Conservation (phyloP, 1,140 invertebrate species). For the Aleiodes sp. region DNA sequence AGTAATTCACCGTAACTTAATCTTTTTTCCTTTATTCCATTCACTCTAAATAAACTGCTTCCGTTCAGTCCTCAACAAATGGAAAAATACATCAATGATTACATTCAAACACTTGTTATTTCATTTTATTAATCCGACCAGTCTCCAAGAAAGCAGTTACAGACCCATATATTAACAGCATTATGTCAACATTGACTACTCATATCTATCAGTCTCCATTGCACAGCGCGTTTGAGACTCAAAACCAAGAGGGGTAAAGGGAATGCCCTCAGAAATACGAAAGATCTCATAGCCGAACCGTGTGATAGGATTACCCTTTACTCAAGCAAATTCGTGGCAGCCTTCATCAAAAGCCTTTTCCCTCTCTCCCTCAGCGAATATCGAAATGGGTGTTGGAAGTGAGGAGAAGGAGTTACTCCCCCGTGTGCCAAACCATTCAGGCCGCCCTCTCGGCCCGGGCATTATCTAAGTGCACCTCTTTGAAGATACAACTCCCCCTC, state of each 20-base stretch:
- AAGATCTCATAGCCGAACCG: constrained; percentile 63
- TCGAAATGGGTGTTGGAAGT: constrained; percentile 12
- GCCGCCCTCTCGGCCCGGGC: constrained; percentile 43
- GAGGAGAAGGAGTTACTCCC: constrained; percentile 25
- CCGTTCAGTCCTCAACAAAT: not conserved
- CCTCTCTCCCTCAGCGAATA: not conserved
- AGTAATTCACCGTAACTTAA: constrained; percentile 20
- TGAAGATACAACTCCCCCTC: no score
- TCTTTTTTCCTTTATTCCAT: not conserved
- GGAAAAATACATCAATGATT: not conserved
- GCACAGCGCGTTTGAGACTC: not conserved
- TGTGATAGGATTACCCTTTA: constrained; percentile 69
- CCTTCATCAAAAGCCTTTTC: constrained; percentile 63
- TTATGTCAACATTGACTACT: constrained; percentile 6
- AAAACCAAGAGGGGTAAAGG: constrained; percentile 19
- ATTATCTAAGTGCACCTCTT: constrained; percentile 68
- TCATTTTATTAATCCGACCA: not conserved
- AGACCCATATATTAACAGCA: constrained; percentile 6
- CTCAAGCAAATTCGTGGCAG: constrained; percentile 63
- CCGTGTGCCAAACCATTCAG: constrained; percentile 23
- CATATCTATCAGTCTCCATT: constrained; percentile 1
- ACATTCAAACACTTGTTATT: not conserved
- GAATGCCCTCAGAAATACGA: constrained; percentile 43
- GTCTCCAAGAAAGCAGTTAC: not conserved
- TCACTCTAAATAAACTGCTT: not conserved